A percentile compares a stretch with the other conserved stretches of the same genome.
These are phyloP conservation scores for Apis dorsata DNA, from an alignment of 1,140 invertebrate genomes.

Conservation along the genomic window DNA sequence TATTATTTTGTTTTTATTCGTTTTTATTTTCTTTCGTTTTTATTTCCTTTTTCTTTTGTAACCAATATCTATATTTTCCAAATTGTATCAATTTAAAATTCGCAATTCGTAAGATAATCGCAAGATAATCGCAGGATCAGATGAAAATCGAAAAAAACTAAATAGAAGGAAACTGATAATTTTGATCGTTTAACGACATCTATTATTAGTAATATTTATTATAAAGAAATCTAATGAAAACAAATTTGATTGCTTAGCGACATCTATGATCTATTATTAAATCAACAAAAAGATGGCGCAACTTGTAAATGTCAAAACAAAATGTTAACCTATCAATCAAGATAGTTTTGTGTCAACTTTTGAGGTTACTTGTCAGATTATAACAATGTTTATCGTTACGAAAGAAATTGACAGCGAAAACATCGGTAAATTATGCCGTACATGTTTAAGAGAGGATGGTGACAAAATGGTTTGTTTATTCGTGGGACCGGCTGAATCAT, in stretches of 20 bases:
- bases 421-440: constrained; percentile 77
- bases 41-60: too few species aligned
- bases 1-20: too few species aligned
- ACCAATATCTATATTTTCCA: too few species aligned
- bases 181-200: too few species aligned
- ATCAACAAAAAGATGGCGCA: neutral
- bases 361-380: neutral
- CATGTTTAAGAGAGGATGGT: constrained; percentile 77
- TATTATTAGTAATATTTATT: too few species aligned
- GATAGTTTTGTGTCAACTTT: too few species aligned
- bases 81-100: too few species aligned
- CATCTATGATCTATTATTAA: neutral
- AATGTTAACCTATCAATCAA: constrained; percentile 8
- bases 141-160: too few species aligned
- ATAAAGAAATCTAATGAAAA: neutral
- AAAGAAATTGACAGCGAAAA: constrained; percentile 79
- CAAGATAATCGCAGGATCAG: too few species aligned
- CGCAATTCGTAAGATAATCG: too few species aligned
- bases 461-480: constrained; percentile 79
- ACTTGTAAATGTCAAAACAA: constrained; percentile 1
- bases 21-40: too few species aligned
- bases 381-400: constrained; percentile 76
- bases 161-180: too few species aligned
- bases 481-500: constrained; percentile 76
- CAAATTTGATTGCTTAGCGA: neutral